These are phyloP conservation scores for Drosophila rufa DNA, from an alignment of 1,140 invertebrate species.

Conservation along the genomic window DNA sequence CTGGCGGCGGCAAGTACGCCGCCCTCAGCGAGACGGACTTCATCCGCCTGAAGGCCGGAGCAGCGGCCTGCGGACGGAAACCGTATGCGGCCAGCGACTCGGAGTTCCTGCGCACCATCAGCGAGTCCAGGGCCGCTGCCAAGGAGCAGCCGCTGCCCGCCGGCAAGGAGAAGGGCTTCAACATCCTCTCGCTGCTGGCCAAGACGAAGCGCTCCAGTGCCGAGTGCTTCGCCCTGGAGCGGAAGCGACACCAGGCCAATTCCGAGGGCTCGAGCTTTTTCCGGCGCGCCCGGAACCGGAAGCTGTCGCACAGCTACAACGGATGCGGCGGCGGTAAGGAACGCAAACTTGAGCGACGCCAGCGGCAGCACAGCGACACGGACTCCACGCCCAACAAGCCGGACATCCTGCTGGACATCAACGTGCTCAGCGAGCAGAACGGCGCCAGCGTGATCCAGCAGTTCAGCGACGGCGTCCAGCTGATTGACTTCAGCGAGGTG, in stretches of 20 bases:
- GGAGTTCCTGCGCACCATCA: slow-evolving; percentile 74
- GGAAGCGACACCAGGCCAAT: slow-evolving; percentile 74
- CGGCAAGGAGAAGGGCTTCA: slow-evolving; percentile 75
- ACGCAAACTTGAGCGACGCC: slow-evolving; percentile 68
- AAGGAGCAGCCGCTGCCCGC: slow-evolving; percentile 40
- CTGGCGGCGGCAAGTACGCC: slow-evolving; percentile 52
- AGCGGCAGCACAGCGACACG: slow-evolving; percentile 78
- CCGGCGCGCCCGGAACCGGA: slow-evolving; percentile 73
- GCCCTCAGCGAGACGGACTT: slow-evolving; percentile 83
- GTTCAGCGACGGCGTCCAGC: slow-evolving; percentile 66
- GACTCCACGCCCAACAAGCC: slow-evolving; percentile 80
- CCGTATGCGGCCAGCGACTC: slow-evolving; percentile 79
- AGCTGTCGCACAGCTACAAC: slow-evolving; percentile 83
- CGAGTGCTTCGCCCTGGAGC: slow-evolving; percentile 77
- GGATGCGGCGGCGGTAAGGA: slow-evolving; percentile 67
- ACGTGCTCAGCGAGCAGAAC: slow-evolving; percentile 72
- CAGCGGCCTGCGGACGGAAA: slow-evolving; percentile 51
- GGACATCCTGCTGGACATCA: slow-evolving; percentile 82
- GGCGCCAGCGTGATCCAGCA: slow-evolving; percentile 59
- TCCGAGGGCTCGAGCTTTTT: slow-evolving; percentile 79
- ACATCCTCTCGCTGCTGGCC: slow-evolving; percentile 67
- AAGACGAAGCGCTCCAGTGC: slow-evolving; percentile 80
- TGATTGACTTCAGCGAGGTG: slow-evolving; percentile 72
- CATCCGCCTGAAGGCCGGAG: slow-evolving; percentile 68
- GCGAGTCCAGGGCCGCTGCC: slow-evolving; percentile 40